These are phyloP conservation scores for Mastacembelus armatus DNA, from an alignment of 2,797 vertebrate species.

Conservation along the genomic window DNA sequence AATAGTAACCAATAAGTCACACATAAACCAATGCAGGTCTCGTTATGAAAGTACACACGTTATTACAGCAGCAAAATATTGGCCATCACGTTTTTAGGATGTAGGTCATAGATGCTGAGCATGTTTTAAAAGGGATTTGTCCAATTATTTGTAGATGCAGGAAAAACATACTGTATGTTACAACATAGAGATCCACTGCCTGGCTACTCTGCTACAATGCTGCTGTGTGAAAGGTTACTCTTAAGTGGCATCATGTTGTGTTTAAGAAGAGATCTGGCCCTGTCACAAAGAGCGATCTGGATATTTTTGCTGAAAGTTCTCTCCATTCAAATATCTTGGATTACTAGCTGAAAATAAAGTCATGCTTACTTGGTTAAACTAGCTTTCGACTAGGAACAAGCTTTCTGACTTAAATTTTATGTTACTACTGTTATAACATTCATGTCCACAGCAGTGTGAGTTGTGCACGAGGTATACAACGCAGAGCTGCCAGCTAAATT, in stretches of 20 bases:
- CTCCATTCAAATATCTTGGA: not conserved
- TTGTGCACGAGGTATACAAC: not conserved
- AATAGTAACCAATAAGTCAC: not conserved
- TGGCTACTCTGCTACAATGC: too few species aligned
- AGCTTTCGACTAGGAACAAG: too few species aligned
- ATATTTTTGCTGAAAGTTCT: not conserved
- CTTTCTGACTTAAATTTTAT: too few species aligned
- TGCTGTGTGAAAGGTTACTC: too few species aligned
- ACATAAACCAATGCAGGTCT: not conserved
- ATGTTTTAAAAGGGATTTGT: too few species aligned
- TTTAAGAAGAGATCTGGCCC: not conserved
- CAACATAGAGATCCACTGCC: not conserved
- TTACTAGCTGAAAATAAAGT: not conserved
- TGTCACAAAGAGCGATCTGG: conserved; percentile 2
- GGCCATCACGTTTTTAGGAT: not conserved
- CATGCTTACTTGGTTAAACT: too few species aligned
- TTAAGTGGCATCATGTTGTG: not conserved
- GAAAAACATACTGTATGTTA: conserved; percentile 6
- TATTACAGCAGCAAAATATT: too few species aligned
- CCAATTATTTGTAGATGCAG: conserved; percentile 8
- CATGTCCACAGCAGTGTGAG: not conserved
- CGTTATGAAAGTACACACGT: too few species aligned
- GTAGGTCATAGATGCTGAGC: not conserved
- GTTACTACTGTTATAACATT: too few species aligned
- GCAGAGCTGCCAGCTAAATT: not conserved